Conservation (phyloP, 2,797 vertebrate genomes). For the Simalia tracyae region DNA sequence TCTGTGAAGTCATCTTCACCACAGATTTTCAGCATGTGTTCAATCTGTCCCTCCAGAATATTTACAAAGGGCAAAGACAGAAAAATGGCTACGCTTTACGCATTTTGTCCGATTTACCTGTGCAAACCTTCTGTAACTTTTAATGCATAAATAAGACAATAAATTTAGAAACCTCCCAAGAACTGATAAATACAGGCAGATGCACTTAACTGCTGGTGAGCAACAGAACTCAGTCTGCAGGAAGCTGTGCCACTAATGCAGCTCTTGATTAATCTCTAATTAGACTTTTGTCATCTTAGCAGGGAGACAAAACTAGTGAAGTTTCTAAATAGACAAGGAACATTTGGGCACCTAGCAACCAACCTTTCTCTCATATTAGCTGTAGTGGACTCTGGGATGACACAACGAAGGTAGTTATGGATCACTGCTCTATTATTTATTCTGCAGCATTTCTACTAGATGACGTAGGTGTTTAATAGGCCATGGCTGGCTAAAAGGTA, state of each 20-base stretch:
- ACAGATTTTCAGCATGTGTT: no score
- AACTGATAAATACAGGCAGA: conserved; percentile 77
- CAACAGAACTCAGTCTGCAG: conserved; percentile 78
- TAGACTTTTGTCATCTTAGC: conserved; percentile 89
- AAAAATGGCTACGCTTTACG: conserved; percentile 60
- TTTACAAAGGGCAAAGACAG: conserved; percentile 57
- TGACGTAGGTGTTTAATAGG: conserved; percentile 84
- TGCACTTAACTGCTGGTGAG: conserved; percentile 81
- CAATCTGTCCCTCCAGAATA: background rate
- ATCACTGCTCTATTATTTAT: conserved; percentile 85
- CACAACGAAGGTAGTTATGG: conserved; percentile 81
- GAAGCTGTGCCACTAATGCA: conserved; percentile 80
- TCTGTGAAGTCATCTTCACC: background rate
- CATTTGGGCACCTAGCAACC: conserved; percentile 90
- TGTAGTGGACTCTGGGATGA: conserved; percentile 73
- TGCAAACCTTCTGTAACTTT: conserved; percentile 64
- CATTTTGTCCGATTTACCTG: conserved; percentile 69
- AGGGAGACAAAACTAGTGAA: conserved; percentile 87
- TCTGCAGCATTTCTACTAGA: conserved; percentile 80
- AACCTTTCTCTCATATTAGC: conserved; percentile 78
- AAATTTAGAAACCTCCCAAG: conserved; percentile 79
- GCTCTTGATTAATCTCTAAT: conserved; percentile 91
- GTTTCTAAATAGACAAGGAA: conserved; percentile 83
- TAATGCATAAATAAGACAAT: conserved; percentile 77
- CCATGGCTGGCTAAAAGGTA: conserved; percentile 73